phyloP scores from a whole-genome alignment of 2,113 vertebrate species.

The Halichoerus grypus region DNA sequence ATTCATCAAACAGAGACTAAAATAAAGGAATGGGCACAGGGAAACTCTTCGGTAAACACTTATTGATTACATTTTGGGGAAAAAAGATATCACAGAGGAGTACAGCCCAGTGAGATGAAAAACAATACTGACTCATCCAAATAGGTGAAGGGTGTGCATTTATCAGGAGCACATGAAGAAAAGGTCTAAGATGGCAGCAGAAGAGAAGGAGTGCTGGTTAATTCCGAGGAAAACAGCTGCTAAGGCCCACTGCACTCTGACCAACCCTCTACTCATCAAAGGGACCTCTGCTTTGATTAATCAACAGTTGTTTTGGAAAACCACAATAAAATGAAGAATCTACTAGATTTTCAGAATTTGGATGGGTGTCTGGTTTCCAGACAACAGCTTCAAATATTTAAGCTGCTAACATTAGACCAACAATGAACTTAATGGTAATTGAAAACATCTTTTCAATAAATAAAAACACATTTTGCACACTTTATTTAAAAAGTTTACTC shows the following conservation, averaged over 20 bases:
- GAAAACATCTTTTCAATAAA: slow-evolving; percentile 83
- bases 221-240: slow-evolving; percentile 29
- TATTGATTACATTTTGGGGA: not conserved
- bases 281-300: slow-evolving; percentile 57
- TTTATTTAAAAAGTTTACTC: slow-evolving; percentile 76
- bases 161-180: not conserved
- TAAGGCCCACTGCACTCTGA: not conserved
- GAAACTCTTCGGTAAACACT: not conserved
- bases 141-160: not conserved
- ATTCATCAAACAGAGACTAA: not conserved
- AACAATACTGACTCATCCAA: not conserved
- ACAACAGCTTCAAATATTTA: slow-evolving; percentile 75
- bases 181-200: not conserved
- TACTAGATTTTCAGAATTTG: slow-evolving; percentile 67
- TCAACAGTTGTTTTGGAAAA: slow-evolving; percentile 70
- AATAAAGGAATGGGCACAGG: not conserved
- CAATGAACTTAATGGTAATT: slow-evolving; percentile 79
- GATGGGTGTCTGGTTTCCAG: slow-evolving; percentile 66
- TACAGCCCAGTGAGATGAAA: not conserved
- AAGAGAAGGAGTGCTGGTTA: not conserved
- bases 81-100: not conserved
- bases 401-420: slow-evolving; percentile 77
- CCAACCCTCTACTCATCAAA: slow-evolving; percentile 63
- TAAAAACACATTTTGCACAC: slow-evolving; percentile 77
- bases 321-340: slow-evolving; percentile 47